Evolutionary conservation across 2,797 vertebrate species (phyloP), one percentile per base, ranked within the genome.

Genomic region (Lepilemur ruficaudatus): DNA sequence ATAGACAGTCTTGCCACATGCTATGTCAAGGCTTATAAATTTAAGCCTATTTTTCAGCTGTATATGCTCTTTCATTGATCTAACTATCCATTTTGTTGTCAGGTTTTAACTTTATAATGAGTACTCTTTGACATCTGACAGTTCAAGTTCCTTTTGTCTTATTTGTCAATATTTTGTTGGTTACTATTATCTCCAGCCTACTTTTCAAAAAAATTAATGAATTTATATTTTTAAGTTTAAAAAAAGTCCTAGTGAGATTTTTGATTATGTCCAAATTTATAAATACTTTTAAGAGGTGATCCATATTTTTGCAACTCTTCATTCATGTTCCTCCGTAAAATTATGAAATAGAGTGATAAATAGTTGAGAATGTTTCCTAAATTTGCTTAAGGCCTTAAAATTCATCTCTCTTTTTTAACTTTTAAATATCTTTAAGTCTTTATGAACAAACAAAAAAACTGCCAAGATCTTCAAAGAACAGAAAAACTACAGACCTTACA

Each of bases 331-430:
- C 22, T 87, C 1, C 5, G 30, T 76, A 57, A 93, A 95, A 23
- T 85, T 81, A 92, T 55, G 32, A 91, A 88, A 94, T 38, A 89
- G 38, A 43, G 18, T 86, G 25, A 95, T 23, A 86, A 92, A 80
- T 63, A 18, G 20, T 73, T 84, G 8, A 85, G 35, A 75, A 86
- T 57, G 17, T 4, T 91, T 57, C 46, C 41, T 67, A 82, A 89
- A 76, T 30, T 78, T 90, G 32, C n/a, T 20, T 65, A 48, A 81
- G 72, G 43, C n/a, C 80, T 41, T 85, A 67, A 48, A 89, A 90
- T 61, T 69, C 11, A 63, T 3, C 30, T 84, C 22, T 73, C 12
- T 73, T 28, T 61, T 82, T 76, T 46, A 88, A 83, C 43, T 15
- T 79, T 23, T 52, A 75, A 83, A 90, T 32, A 25, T 61, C 35